phyloP scores from a whole-genome alignment of 1,140 invertebrate genomes.

The Frieseomelitta varia region DNA sequence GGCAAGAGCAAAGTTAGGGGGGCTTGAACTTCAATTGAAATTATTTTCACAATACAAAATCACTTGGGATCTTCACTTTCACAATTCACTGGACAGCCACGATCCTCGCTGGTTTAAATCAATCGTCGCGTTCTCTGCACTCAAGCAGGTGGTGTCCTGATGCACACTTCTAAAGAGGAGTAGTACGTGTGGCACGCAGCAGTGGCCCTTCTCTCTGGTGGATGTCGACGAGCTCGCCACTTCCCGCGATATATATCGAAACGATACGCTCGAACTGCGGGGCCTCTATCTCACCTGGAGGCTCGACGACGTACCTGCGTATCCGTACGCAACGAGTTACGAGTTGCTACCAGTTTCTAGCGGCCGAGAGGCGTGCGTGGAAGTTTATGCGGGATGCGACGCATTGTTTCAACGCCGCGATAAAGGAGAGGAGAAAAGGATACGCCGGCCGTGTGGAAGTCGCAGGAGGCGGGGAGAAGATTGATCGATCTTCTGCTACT shows the following conservation, averaged over 20 bases:
- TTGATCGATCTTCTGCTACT: slow-evolving; percentile 23
- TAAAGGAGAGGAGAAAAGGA: neutral
- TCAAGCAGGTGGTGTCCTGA: neutral
- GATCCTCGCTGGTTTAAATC: neutral
- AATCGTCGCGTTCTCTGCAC: neutral
- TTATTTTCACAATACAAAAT: too few relatives aligned
- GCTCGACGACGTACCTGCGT: slow-evolving; percentile 15
- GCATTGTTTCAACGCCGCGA: slow-evolving; percentile 35
- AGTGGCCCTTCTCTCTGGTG: neutral
- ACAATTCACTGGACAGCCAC: neutral
- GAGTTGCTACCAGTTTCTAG: slow-evolving; percentile 49
- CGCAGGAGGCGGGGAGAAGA: slow-evolving; percentile 4
- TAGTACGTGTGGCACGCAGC: slow-evolving; percentile 26
- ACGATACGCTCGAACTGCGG: slow-evolving; percentile 43
- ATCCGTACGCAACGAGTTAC: slow-evolving; percentile 50
- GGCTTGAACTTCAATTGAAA: too few relatives aligned
- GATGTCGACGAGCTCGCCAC: slow-evolving; percentile 46
- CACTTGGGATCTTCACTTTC: too few relatives aligned
- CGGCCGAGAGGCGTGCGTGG: slow-evolving; percentile 15
- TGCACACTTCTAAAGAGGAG: neutral
- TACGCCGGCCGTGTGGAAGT: slow-evolving; percentile 2
- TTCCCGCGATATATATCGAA: slow-evolving; percentile 65
- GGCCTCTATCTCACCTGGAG: slow-evolving; percentile 37
- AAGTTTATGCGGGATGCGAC: slow-evolving; percentile 45
- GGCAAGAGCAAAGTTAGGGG: too few relatives aligned